phyloP scores from a whole-genome alignment of 2,888 invertebrate species.

The Plagodis dolabraria region DNA sequence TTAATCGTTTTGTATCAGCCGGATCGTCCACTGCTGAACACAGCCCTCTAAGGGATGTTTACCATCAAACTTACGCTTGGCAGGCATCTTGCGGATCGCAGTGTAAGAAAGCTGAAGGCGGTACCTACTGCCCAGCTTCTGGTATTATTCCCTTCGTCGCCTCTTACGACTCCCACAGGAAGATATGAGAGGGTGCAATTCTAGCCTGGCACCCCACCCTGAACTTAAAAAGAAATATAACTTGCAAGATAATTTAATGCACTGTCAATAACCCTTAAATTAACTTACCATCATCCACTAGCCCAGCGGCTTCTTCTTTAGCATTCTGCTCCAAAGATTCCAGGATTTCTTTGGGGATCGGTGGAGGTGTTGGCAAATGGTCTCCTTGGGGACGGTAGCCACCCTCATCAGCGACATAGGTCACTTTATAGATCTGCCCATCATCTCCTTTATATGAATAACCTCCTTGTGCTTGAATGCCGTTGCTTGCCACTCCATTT shows the following conservation, averaged over 20 bases:
- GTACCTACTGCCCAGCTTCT: no score
- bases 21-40: no score
- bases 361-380: constrained; percentile 72
- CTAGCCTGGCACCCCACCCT: no score
- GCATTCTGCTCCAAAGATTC: constrained; percentile 69
- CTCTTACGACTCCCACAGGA: no score
- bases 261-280: constrained; percentile 8
- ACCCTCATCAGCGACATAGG: constrained; percentile 69
- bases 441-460: constrained; percentile 73
- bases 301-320: constrained; percentile 70
- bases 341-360: constrained; percentile 69
- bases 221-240: no score
- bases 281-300: constrained; percentile 71
- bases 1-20: no score
- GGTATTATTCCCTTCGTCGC: no score
- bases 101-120: no score
- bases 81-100: no score
- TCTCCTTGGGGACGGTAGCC: constrained; percentile 69
- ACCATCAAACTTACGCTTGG: no score
- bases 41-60: no score
- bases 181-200: no score
- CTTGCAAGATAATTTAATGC: neutral
- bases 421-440: constrained; percentile 69
- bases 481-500: constrained; percentile 60
- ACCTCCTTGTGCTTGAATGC: constrained; percentile 67